Base-by-base conservation (phyloP, 2,113 vertebrate genomes). In the Rattus rattus region DNA sequence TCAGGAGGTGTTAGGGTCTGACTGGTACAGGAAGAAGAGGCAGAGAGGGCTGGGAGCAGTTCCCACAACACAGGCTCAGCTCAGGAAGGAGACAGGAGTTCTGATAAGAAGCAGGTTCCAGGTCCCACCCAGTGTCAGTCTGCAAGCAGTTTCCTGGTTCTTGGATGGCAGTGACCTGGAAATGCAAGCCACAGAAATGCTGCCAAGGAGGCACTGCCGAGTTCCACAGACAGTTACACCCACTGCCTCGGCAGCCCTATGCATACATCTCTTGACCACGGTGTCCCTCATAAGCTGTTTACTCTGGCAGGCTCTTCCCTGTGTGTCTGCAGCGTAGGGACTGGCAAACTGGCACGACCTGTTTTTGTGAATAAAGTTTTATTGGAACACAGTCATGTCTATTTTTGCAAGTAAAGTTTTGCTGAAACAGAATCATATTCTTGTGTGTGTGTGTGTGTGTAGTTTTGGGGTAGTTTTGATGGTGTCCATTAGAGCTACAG, bases 81-180 rank as follows among this genome's bases (percentile, higher is more conserved):
- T 73, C 43, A 20, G 2, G 52, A 63, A 81, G 67, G 54, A 94
- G n/a, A 94, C 47, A 28, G 24, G 19, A 49, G 65, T 49, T 96
- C 73, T 63, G 63, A 67, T 81, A 70, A 76, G 52, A 81, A 7
- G 14, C 0, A 61, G 52, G 20, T 36, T 86, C 81, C 13, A 63
- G 56, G 11, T 11, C 12, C 76, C 47, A 81, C 36, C 54, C 39
- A 69, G 39, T 19, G 2, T 93, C 87, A 63, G 36, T 94, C 67
- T 89, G 39, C 16, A 84, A 75, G 63, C 56, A 52, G 80, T 87
- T 95, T 93, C 54, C 87, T 59, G 90, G 79, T 28, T 97, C 83
- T 75, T 83, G 4, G 76, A 30, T 83, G 88, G 24, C 69, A 90
- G 17, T 52, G 61, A 94, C 65, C 93, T 96, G 67, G 88, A 86